Conservation (phyloP, 1,140 invertebrate species). For the Sarcophaga peregrina region DNA sequence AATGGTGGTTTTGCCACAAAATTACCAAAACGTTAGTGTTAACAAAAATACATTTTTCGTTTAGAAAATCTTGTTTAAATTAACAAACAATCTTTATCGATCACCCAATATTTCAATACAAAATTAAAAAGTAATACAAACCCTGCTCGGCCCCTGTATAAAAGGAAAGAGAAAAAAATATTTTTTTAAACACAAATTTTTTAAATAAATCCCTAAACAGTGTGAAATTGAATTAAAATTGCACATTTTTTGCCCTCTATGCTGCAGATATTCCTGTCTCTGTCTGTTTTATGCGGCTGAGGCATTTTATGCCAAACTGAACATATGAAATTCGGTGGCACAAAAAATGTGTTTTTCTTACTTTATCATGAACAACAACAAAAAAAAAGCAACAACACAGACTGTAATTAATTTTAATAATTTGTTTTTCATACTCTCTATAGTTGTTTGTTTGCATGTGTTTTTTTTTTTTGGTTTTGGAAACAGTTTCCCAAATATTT, state of each 20-base stretch:
- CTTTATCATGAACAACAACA: not conserved
- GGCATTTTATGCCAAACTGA: not conserved
- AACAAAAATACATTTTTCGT: too few species aligned
- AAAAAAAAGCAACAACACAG: not conserved
- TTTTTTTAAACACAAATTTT: not conserved
- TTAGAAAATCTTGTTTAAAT: too few species aligned
- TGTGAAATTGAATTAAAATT: not conserved
- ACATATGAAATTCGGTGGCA: constrained; percentile 20
- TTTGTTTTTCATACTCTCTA: constrained; percentile 21
- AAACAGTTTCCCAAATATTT: too few species aligned
- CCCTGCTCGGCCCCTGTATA: not conserved
- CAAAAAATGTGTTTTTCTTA: not conserved
- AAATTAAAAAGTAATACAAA: not conserved
- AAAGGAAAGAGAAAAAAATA: not conserved
- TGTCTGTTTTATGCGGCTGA: not conserved
- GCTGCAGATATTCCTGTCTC: not conserved
- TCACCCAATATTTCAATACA: too few species aligned
- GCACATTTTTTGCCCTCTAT: not conserved
- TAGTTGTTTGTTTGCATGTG: not conserved
- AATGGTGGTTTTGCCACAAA: too few species aligned
- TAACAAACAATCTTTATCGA: too few species aligned
- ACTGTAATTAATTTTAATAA: constrained; percentile 38
- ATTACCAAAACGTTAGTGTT: too few species aligned
- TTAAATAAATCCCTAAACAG: constrained; percentile 22
- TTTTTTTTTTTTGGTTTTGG: not conserved